Percentiles rank a stretch among this genome's conserved stretches.
Evolutionary conservation across 2,888 invertebrate genomes (phyloP).

Genomic region (Aspidapion aeneum): DNA sequence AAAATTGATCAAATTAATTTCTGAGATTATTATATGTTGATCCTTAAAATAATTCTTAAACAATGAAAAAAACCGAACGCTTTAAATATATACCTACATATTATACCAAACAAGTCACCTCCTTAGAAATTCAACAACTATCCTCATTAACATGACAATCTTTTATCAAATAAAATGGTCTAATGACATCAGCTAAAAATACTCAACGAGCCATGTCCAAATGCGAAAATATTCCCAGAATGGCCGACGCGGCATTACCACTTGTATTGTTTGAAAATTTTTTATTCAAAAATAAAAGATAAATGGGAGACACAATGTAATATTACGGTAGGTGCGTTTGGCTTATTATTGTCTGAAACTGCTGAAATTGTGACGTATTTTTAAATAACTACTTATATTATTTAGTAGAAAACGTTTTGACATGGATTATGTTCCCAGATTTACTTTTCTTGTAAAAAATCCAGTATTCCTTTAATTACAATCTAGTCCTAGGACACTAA

Average conservation of each 20-base stretch:
- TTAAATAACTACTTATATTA: neutral
- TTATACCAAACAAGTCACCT: too few relatives aligned
- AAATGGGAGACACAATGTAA: neutral
- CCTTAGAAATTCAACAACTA: neutral
- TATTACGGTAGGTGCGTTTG: neutral
- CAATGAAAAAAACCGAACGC: too few relatives aligned
- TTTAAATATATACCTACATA: too few relatives aligned
- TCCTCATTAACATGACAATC: neutral
- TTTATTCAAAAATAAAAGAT: neutral
- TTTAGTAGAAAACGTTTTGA: too few relatives aligned
- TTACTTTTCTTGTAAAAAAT: too few relatives aligned
- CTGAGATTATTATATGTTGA: too few relatives aligned
- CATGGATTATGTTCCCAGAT: too few relatives aligned
- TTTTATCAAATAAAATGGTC: neutral
- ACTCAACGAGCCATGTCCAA: neutral
- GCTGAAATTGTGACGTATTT: neutral
- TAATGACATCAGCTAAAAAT: neutral
- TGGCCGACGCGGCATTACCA: conserved; percentile 10
- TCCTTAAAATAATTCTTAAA: too few relatives aligned
- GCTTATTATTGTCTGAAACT: neutral
- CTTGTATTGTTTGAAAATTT: conserved; percentile 14
- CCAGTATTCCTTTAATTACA: too few relatives aligned
- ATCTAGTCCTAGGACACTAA: too few relatives aligned
- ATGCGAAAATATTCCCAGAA: conserved; percentile 14
- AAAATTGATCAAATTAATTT: too few relatives aligned